These are phyloP conservation scores for Micrasema minimum DNA, from an alignment of 1,140 invertebrate species.

Conservation along the genomic window DNA sequence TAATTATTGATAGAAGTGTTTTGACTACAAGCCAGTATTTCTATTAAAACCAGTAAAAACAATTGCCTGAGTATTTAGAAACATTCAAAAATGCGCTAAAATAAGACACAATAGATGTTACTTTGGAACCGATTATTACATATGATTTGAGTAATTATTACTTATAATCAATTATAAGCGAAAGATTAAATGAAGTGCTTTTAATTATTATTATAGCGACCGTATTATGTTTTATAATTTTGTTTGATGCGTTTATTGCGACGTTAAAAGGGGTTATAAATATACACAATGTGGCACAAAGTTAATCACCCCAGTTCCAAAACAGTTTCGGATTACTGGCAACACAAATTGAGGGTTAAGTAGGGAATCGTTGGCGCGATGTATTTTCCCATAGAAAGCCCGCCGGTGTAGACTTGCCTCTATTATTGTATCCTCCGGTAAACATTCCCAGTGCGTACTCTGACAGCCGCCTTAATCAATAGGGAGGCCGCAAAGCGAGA, in stretches of 20 bases:
- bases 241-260: neutral
- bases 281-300: neutral
- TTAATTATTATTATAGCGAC: too few relatives aligned
- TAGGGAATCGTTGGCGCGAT: neutral
- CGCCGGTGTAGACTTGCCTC: neutral
- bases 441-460: slow-evolving; percentile 1
- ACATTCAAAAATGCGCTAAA: too few relatives aligned
- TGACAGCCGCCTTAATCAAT: neutral
- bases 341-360: slow-evolving; percentile 6
- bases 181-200: too few relatives aligned
- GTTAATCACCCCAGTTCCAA: slow-evolving; percentile 9
- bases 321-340: slow-evolving; percentile 17
- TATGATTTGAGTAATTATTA: too few relatives aligned
- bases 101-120: too few relatives aligned
- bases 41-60: too few relatives aligned
- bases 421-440: slow-evolving; percentile 1
- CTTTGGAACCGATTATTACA: too few relatives aligned
- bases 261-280: slow-evolving; percentile 5
- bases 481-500: too few relatives aligned
- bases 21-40: too few relatives aligned
- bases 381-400: neutral
- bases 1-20: too few relatives aligned
- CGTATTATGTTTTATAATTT: neutral
- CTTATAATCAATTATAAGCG: too few relatives aligned
- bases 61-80: too few relatives aligned